Conservation (phyloP, 2,888 invertebrate species). For the Aproaerema taeniolella region DNA sequence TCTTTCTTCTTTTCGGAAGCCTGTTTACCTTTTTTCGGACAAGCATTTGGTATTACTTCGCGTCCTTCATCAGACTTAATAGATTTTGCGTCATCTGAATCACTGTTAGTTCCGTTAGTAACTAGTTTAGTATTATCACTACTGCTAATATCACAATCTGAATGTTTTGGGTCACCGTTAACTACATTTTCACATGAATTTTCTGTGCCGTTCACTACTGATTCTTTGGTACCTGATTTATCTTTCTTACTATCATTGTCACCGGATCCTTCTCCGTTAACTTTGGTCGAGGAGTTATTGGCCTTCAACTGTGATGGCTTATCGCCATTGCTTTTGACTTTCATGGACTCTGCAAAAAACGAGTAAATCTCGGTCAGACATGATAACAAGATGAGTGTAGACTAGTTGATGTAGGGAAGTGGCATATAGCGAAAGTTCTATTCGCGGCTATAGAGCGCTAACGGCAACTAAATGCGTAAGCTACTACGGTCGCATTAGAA, state of each 20-base stretch:
- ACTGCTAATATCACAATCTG: constrained; percentile 76
- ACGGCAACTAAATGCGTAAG: constrained; percentile 3
- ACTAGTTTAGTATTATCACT: constrained; percentile 69
- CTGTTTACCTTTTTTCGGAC: constrained; percentile 44
- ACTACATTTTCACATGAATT: constrained; percentile 44
- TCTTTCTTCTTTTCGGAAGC: constrained; percentile 54
- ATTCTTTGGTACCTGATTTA: constrained; percentile 66
- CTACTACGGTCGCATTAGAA: constrained; percentile 1
- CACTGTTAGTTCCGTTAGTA: constrained; percentile 66
- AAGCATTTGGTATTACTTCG: constrained; percentile 32
- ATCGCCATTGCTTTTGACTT: constrained; percentile 47
- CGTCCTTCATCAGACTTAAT: constrained; percentile 56
- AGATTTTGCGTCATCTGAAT: constrained; percentile 59
- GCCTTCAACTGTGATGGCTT: constrained; percentile 47
- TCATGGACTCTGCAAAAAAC: constrained; percentile 50
- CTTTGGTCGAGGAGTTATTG: constrained; percentile 38
- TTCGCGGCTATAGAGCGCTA: not conserved
- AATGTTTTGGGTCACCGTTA: constrained; percentile 62
- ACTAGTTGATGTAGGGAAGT: too few relatives aligned
- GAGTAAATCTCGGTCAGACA: constrained; percentile 9
- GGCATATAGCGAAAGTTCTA: not conserved
- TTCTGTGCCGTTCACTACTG: constrained; percentile 62
- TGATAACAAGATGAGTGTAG: too few relatives aligned
- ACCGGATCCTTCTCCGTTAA: constrained; percentile 52
- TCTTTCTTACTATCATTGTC: constrained; percentile 47